These are phyloP conservation scores for Hoplodrina blanda DNA, from an alignment of 2,888 invertebrate species.

Conservation along the genomic window DNA sequence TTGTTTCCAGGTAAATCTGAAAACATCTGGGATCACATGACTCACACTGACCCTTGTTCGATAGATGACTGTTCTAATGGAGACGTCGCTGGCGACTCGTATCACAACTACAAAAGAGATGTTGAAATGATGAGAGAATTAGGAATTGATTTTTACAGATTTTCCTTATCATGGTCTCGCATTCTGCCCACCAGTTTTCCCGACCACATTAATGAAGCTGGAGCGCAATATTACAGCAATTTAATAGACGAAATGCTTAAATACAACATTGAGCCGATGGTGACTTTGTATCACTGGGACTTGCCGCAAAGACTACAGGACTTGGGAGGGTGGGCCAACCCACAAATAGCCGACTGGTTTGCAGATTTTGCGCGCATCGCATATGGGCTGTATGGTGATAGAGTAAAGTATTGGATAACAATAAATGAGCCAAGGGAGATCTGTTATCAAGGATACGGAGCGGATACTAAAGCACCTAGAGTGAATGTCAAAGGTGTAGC, in stretches of 20 bases:
- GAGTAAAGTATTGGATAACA: constrained; percentile 89
- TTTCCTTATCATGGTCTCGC: constrained; percentile 92
- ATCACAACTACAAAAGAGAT: constrained; percentile 90
- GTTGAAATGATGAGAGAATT: constrained; percentile 84
- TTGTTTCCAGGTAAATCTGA: constrained; percentile 85
- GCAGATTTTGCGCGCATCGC: constrained; percentile 82
- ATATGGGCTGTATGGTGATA: constrained; percentile 84
- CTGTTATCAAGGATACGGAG: constrained; percentile 83
- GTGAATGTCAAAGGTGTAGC: constrained; percentile 77
- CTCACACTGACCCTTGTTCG: constrained; percentile 83
- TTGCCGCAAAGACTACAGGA: constrained; percentile 87
- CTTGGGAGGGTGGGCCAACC: constrained; percentile 88
- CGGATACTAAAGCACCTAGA: constrained; percentile 69
- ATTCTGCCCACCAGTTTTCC: constrained; percentile 90
- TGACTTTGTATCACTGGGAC: constrained; percentile 90
- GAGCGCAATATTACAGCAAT: constrained; percentile 75
- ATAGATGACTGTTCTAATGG: constrained; percentile 89
- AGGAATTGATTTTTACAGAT: constrained; percentile 88
- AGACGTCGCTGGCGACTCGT: constrained; percentile 91
- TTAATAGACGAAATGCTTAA: constrained; percentile 90
- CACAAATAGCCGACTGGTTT: constrained; percentile 83
- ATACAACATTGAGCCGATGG: constrained; percentile 91
- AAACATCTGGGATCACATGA: constrained; percentile 92
- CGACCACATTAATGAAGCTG: constrained; percentile 88
- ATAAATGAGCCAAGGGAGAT: constrained; percentile 88